A percentile compares a stretch with the other conserved stretches of the same genome.
phyloP scores from a whole-genome alignment of 2,888 invertebrate genomes.

The Zele albiditarsus region DNA sequence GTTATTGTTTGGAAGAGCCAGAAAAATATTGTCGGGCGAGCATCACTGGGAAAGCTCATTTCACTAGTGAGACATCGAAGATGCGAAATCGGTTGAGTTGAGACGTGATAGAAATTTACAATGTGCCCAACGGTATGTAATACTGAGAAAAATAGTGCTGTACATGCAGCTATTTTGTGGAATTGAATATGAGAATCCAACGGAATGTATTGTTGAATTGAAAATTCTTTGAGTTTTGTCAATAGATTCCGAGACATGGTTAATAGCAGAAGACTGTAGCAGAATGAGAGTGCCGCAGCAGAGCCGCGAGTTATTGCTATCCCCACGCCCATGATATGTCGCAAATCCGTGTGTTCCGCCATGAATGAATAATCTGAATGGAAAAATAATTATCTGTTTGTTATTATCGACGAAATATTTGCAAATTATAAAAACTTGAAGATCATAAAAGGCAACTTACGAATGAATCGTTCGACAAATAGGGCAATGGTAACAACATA shows the following conservation, averaged over 20 bases:
- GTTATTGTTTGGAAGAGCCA: conserved; percentile 97
- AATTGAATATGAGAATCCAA: conserved; percentile 96
- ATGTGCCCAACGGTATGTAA: conserved; percentile 95
- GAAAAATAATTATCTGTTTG: neutral
- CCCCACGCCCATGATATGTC: conserved; percentile 98
- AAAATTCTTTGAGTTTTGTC: conserved; percentile 94
- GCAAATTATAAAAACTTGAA: too few relatives aligned
- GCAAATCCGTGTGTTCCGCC: conserved; percentile 94
- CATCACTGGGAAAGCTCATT: conserved; percentile 94
- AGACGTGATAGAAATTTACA: conserved; percentile 97
- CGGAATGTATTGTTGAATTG: conserved; percentile 94
- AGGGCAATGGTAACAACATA: conserved; percentile 94
- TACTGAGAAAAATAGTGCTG: conserved; percentile 93
- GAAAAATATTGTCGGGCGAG: conserved; percentile 93
- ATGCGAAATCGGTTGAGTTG: conserved; percentile 95
- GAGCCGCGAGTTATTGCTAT: conserved; percentile 96
- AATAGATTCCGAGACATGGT: conserved; percentile 95
- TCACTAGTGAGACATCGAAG: conserved; percentile 93
- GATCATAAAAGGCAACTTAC: conserved; percentile 74
- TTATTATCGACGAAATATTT: too few relatives aligned
- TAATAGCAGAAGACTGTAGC: conserved; percentile 90
- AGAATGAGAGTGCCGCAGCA: conserved; percentile 94
- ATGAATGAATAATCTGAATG: conserved; percentile 91
- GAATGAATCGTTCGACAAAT: conserved; percentile 96
- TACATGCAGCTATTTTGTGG: conserved; percentile 97